These are phyloP conservation scores for Amazona vittata DNA, from an alignment of 2,113 vertebrate species.

Conservation along the genomic window DNA sequence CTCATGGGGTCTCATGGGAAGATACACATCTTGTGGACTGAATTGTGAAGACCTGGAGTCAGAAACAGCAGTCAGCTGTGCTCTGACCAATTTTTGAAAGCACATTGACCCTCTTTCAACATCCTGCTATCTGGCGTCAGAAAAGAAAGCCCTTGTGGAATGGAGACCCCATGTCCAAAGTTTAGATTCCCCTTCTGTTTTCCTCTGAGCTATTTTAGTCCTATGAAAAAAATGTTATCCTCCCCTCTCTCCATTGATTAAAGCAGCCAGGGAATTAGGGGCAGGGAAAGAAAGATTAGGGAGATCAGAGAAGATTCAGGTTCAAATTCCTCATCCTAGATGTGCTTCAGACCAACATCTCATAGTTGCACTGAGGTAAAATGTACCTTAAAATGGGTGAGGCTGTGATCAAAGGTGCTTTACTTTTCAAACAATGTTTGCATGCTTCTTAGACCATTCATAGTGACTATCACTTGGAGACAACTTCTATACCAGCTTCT, in stretches of 20 bases:
- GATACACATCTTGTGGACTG: background rate
- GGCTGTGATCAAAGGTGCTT: background rate
- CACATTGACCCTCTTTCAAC: background rate
- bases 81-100: background rate
- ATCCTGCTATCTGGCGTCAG: background rate
- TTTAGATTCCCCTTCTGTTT: background rate
- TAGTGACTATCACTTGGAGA: background rate
- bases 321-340: background rate
- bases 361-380: background rate
- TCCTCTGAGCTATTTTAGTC: background rate
- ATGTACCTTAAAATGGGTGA: background rate
- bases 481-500: accelerated
- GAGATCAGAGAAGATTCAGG: background rate
- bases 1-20: background rate
- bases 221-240: background rate
- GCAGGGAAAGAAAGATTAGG: background rate
- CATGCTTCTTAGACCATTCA: background rate
- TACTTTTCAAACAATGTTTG: accelerated
- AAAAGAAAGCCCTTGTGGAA: background rate
- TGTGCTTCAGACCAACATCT: background rate
- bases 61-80: background rate
- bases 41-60: background rate
- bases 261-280: background rate
- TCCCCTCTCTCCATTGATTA: background rate
- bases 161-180: accelerated